Evolutionary conservation across 1,140 invertebrate species (phyloP), one percentile per base, ranked within the genome.

Genomic region (Drosophila seguyi): DNA sequence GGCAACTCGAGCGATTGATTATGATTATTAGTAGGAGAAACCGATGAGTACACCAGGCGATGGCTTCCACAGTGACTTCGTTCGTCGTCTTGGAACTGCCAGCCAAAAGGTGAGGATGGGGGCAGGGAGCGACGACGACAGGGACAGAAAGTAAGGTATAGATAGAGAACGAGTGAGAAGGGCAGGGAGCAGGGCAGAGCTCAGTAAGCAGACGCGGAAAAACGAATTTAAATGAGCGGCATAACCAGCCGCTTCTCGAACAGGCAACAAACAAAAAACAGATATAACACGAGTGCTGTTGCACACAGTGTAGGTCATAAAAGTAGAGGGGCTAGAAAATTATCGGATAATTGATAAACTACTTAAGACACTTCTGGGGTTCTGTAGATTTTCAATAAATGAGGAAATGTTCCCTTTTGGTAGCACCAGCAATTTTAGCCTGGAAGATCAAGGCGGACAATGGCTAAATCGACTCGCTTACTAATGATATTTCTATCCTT

Each of bases 11-110:
- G 78, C 85, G 81, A 90, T 90, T 90, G 85, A 90, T 90, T 90
- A 90, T 90, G 86, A 90, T 85, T 90, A 90, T 90, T 90, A 85
- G 85, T 90, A 79, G 84, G 20, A 55, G 52, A 55, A 81, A 76
- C 38, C 52, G 60, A 63, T 55, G 60, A 14, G 29, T 62, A 58
- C 56, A 31, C 31, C 20, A 25, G 55, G 47, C 44, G 27, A 34
- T 38, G 68, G 48, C 66, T 55, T 31, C 14, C 52, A 50, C 50
- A 55, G 56, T 41, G 45, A 31, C 72, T 61, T 59, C 67, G 59
- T 58, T 38, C 68, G 59, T 53, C 41, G 79, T 66, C 81, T 85
- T 78, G 65, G 60, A 66, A 68, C 67, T 79, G 75, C 48, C 60
- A 45, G 22, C 61, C 29, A n/a, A 45, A 47, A 71, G 66, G 50